Conservation (phyloP, 2,797 vertebrate genomes). For the Parauchenoglanis punctatus region DNA sequence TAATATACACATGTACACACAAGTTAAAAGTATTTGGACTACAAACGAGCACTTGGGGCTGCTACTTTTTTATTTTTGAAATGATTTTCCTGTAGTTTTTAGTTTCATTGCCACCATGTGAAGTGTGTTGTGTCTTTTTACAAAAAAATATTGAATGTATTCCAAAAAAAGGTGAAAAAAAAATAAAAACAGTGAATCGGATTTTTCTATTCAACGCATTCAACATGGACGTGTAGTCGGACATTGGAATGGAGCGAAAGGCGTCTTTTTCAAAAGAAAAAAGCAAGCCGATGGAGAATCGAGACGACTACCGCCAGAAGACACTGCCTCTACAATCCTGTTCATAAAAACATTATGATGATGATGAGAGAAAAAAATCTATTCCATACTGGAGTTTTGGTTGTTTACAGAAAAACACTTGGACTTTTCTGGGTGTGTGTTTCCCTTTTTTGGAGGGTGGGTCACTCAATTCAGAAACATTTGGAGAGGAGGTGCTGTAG, state of each 20-base stretch:
- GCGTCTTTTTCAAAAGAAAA: constrained; percentile 55
- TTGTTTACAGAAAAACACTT: constrained; percentile 84
- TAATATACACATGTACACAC: constrained; percentile 72
- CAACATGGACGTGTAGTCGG: constrained; percentile 74
- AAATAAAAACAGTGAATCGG: constrained; percentile 71
- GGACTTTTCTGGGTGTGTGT: constrained; percentile 78
- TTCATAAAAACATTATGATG: constrained; percentile 73
- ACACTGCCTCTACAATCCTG: constrained; percentile 85
- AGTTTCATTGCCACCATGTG: constrained; percentile 80
- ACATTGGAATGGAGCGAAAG: constrained; percentile 65
- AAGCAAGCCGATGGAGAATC: constrained; percentile 41
- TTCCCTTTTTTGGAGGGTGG: constrained; percentile 56
- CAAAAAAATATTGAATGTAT: constrained; percentile 84
- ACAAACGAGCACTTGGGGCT: constrained; percentile 85
- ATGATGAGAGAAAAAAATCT: constrained; percentile 71
- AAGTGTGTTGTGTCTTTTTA: constrained; percentile 75
- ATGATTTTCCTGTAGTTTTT: constrained; percentile 66
- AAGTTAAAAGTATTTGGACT: constrained; percentile 85
- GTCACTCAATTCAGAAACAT: constrained; percentile 51
- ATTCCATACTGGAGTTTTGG: constrained; percentile 84
- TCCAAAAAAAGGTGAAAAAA: constrained; percentile 77
- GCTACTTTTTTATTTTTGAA: constrained; percentile 78
- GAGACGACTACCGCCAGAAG: constrained; percentile 76
- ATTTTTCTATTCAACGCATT: constrained; percentile 65
- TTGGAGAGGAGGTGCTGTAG: constrained; percentile 30